phyloP scores from a whole-genome alignment of 2,797 vertebrate species.

The Alcedo quadribrachys region DNA sequence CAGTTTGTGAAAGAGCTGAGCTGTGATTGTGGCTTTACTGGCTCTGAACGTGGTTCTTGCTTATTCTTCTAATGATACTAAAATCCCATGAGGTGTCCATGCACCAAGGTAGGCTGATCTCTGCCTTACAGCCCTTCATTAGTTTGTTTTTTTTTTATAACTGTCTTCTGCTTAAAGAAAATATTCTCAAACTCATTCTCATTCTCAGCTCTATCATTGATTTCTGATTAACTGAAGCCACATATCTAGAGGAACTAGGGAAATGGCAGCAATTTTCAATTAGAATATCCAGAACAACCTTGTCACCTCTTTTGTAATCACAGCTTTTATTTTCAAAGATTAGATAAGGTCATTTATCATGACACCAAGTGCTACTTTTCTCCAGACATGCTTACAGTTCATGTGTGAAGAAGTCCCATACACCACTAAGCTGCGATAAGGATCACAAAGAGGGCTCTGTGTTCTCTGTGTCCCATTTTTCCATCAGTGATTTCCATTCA shows the following conservation, averaged over 20 bases:
- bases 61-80: not conserved
- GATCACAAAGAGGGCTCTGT: not conserved
- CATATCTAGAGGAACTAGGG: not conserved
- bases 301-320: conserved; percentile 5
- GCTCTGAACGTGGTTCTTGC: fast-evolving
- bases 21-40: not conserved
- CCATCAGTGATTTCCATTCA: not conserved
- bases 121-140: not conserved
- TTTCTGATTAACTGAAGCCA: not conserved
- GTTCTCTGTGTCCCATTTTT: not conserved
- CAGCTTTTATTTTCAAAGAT: conserved; percentile 37
- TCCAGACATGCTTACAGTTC: not conserved
- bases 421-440: not conserved
- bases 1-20: not conserved
- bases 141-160: not conserved
- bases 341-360: conserved; percentile 29
- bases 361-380: not conserved
- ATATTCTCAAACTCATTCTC: not conserved
- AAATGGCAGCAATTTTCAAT: conserved; percentile 10
- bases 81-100: not conserved
- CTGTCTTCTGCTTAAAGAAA: not conserved
- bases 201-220: not conserved
- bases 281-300: conserved; percentile 19
- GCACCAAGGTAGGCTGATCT: not conserved
- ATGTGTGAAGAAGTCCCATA: not conserved